phyloP scores from a whole-genome alignment of 2,888 invertebrate genomes.

The Meliscaeva auricollis region DNA sequence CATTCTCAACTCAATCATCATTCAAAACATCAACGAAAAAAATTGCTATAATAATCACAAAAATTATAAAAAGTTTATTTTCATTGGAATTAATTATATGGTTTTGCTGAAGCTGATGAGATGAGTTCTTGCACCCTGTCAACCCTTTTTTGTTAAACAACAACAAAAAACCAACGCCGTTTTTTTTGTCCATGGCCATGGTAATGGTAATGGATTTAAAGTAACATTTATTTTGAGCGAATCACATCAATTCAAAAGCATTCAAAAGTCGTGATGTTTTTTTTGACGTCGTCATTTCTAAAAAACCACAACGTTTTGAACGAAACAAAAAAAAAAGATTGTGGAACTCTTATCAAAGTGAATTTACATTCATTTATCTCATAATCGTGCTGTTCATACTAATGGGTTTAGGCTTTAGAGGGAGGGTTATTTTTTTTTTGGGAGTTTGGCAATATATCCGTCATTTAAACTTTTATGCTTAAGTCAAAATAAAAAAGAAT shows the following conservation, averaged over 20 bases:
- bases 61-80: slow-evolving; percentile 6
- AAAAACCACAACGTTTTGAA: neutral
- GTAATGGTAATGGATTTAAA: slow-evolving; percentile 29
- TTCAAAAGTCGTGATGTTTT: slow-evolving; percentile 56
- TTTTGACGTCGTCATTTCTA: neutral
- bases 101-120: slow-evolving; percentile 14
- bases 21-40: slow-evolving; percentile 10
- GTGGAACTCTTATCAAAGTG: slow-evolving; percentile 55
- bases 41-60: slow-evolving; percentile 32
- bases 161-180: neutral
- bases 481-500: slow-evolving; percentile 9
- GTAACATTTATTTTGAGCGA: slow-evolving; percentile 56
- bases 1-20: slow-evolving; percentile 53
- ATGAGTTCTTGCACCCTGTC: slow-evolving; percentile 33
- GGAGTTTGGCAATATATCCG: slow-evolving; percentile 23
- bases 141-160: slow-evolving; percentile 40
- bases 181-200: slow-evolving; percentile 5
- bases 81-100: slow-evolving; percentile 55
- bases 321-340: slow-evolving; percentile 25
- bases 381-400: slow-evolving; percentile 67
- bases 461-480: slow-evolving; percentile 63
- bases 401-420: slow-evolving; percentile 49
- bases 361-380: slow-evolving; percentile 67
- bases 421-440: slow-evolving; percentile 7
- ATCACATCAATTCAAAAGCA: slow-evolving; percentile 57